Evolutionary conservation across 2,888 invertebrate genomes (phyloP), one percentile per base, ranked within the genome.

Genomic region (Odontocolon sp.): DNA sequence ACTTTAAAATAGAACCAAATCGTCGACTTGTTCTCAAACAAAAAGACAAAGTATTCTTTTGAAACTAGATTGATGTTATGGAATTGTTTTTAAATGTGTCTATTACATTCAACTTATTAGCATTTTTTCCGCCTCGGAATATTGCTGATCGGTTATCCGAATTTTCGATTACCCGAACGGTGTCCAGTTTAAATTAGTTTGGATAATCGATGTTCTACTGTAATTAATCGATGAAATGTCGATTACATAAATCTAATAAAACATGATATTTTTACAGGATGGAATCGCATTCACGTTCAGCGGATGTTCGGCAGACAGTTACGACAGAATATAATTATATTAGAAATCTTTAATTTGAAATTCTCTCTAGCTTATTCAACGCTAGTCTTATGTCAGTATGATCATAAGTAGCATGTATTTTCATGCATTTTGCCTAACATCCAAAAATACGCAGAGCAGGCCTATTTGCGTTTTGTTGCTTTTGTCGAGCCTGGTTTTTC

Each of bases 231-330:
- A 6, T 38, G 16, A 40, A 40, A 2, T 16, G 3, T 52, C n/a
- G 5, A 6, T 16, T 11, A n/a, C 3, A n/a, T 52, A 47, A 23
- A 56, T 59, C 5, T 50, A 5, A 14, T 50, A n/a, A 26, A 23
- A 72, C 18, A 14, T 52, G 52, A 6, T 64, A 38, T 75, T 79
- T 69, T 92, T 92, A 42, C 87, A 95, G 95, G 94, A 95, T 85
- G 95, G 95, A 14, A 90, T 93, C 87, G 89, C 92, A 9, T 95
- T 93, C 83, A 85, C 93, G 5, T 86, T 93, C 54, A 93, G 92
- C 83, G 94, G 95, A 1, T 95, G 94, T 90, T 92, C 92, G 83
- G 90, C 82, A 88, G 81, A 92, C 92, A 91, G 91, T 45, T 93
- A 93, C 79, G 92, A 92, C 84, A 89, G 91, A 85, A 93, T 93